Evolutionary conservation across 2,113 vertebrate species (phyloP), one percentile per base, ranked within the genome.

Genomic region (Tapirus terrestris): DNA sequence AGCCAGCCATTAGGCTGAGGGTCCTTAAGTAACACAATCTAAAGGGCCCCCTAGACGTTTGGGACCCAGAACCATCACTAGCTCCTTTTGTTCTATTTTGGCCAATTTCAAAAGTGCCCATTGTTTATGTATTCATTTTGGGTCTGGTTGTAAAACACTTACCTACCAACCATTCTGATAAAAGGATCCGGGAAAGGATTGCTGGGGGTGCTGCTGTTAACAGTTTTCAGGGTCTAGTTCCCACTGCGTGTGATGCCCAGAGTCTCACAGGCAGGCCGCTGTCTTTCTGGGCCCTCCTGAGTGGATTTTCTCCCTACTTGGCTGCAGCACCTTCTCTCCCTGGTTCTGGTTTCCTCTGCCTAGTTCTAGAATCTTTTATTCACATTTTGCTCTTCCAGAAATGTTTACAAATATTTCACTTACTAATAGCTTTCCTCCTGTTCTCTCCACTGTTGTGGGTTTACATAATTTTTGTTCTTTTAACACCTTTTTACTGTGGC

Each of bases 381-480:
- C 3, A 21, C 61, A n/a, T 91, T 92, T 89, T 63, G n/a, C 58
- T 92, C 43, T 96, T 43, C 63, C 23, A 76, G 91, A 87, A 92
- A 68, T 70, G n/a, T 93, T 83, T 80, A 79, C 84, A 80, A 82
- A 96, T 96, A 96, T 92, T 79, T 86, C 21, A 70, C 39, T 88
- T 86, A 72, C 73, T 95, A 86, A 92, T 86, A 89, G n/a, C 43
- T 91, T 89, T 60, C 67, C 20, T 63, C 56, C 36, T 72, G 20
- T 76, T 92, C 61, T 82, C 91, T 86, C 89, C 45, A 60, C 70
- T 84, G 68, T 76, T 53, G 91, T 75, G 75, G 61, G 51, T 92
- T 92, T 95, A 75, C 61, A 93, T 91, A 31, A 94, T 79, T 97
- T 97, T 96, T 94, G 89, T 94, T 92, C 60, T 72, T 85, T 87